Percentiles rank a stretch among this genome's conserved stretches.
These are phyloP conservation scores for Eueremaeus valkanovi DNA, from an alignment of 2,888 invertebrate genomes.

Conservation along the genomic window DNA sequence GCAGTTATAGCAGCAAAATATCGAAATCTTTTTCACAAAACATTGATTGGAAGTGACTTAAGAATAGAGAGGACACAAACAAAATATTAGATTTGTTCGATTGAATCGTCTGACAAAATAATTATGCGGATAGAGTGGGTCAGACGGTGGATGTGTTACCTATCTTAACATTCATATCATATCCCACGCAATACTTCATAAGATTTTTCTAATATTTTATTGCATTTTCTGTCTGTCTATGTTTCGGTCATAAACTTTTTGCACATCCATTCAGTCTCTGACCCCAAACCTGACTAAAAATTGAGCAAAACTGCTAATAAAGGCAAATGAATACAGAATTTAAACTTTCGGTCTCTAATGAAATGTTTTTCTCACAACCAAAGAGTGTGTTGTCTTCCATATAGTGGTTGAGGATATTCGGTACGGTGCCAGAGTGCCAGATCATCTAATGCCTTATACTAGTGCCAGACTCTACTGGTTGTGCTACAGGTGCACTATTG, in stretches of 20 bases:
- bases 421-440: neutral
- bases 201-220: neutral
- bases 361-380: neutral
- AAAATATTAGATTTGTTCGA: neutral
- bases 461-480: neutral
- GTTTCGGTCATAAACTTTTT: neutral
- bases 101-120: neutral
- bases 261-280: neutral
- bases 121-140: neutral
- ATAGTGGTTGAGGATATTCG: neutral
- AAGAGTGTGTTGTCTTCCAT: neutral
- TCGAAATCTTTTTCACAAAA: too few relatives aligned
- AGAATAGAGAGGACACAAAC: too few relatives aligned
- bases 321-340: neutral
- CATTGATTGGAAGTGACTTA: too few relatives aligned
- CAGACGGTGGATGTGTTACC: constrained; percentile 11
- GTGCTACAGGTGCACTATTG: constrained; percentile 29
- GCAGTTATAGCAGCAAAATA: too few relatives aligned
- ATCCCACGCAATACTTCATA: neutral
- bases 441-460: too few relatives aligned
- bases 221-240: neutral
- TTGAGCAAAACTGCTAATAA: neutral
- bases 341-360: neutral
- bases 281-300: neutral
- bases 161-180: constrained; percentile 12